phyloP scores from a whole-genome alignment of 2,113 vertebrate species.

The Ariopsis seemanni region DNA sequence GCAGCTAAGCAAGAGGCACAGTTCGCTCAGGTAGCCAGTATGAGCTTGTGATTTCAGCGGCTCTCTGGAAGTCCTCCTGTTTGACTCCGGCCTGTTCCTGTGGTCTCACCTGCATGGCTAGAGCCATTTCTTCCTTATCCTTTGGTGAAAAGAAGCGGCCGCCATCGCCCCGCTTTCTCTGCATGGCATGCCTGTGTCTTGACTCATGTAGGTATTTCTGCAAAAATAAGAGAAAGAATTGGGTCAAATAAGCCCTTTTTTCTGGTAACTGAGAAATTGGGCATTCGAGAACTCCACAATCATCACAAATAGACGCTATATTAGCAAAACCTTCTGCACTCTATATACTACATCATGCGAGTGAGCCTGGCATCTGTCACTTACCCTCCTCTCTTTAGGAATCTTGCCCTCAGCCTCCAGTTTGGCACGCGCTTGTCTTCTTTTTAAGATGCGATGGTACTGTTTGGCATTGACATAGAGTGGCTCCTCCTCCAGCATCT shows the following conservation, averaged over 20 bases:
- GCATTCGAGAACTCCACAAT: not conserved
- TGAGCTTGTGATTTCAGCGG: slow-evolving; percentile 33
- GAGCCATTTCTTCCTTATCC: slow-evolving; percentile 86
- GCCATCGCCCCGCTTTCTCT: slow-evolving; percentile 91
- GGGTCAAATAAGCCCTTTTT: not conserved
- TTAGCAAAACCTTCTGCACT: not conserved
- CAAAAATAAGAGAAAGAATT: not conserved
- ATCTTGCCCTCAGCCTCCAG: slow-evolving; percentile 98
- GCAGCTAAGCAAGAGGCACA: slow-evolving; percentile 41
- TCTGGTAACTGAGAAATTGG: not conserved
- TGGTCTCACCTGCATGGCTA: slow-evolving; percentile 80
- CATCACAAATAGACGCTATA: not conserved
- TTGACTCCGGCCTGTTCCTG: slow-evolving; percentile 43
- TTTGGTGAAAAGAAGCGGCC: slow-evolving; percentile 97
- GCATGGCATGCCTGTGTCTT: slow-evolving; percentile 95
- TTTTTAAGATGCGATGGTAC: slow-evolving; percentile 96
- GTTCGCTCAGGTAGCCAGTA: slow-evolving; percentile 47
- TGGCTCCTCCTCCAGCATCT: slow-evolving; percentile 97
- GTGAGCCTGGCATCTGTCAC: slow-evolving; percentile 30
- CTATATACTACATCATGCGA: not conserved
- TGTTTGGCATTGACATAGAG: slow-evolving; percentile 98
- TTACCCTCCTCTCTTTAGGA: slow-evolving; percentile 94
- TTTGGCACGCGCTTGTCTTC: slow-evolving; percentile 92
- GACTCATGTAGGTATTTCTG: slow-evolving; percentile 99
- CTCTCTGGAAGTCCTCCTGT: slow-evolving; percentile 49